Evolutionary conservation across 2,113 vertebrate species (phyloP).

Genomic region (Podilymbus podiceps): DNA sequence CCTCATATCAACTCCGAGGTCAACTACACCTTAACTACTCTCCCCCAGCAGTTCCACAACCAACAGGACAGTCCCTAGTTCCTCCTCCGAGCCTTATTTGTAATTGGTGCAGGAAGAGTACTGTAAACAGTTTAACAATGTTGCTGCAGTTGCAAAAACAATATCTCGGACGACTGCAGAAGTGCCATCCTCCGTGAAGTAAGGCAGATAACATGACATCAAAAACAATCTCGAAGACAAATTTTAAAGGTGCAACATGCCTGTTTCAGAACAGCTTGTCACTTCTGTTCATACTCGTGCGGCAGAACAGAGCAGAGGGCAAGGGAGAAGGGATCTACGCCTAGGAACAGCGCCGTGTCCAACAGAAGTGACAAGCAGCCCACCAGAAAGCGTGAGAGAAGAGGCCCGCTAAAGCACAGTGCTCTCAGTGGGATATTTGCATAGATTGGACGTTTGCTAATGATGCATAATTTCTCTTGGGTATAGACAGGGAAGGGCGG

Average conservation of each 20-base stretch:
- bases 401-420: conserved; percentile 37
- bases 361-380: conserved; percentile 36
- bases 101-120: neutral
- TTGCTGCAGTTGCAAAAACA: conserved; percentile 12
- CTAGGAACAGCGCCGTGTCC: neutral
- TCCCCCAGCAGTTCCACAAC: neutral
- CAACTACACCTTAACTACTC: neutral
- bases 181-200: neutral
- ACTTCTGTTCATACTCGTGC: neutral
- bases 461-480: conserved; percentile 63
- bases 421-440: conserved; percentile 72
- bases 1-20: neutral
- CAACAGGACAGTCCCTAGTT: neutral
- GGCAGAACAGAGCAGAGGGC: neutral
- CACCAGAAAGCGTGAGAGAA: conserved; percentile 56
- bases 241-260: conserved; percentile 60
- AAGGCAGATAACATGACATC: conserved; percentile 61
- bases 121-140: conserved; percentile 2
- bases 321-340: neutral
- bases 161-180: neutral
- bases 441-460: conserved; percentile 75
- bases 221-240: neutral
- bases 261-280: conserved; percentile 14
- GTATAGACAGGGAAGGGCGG: conserved; percentile 23
- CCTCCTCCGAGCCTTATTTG: neutral